Evolutionary conservation across 23 tunicate species (phyloP).

Genomic region (Clavelina lepadiformis): DNA sequence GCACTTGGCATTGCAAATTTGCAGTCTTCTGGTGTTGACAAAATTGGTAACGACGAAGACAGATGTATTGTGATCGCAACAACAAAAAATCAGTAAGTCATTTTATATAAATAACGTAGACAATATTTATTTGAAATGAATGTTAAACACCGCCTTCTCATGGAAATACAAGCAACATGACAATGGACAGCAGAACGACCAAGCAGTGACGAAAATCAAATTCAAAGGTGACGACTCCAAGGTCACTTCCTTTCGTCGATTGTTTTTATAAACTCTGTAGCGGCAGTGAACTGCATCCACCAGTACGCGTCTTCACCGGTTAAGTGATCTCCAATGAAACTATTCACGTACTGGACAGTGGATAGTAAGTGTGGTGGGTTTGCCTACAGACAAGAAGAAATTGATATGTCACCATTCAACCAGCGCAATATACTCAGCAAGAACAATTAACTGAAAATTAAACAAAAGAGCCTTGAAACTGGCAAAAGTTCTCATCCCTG

Average conservation of each 20-base stretch:
- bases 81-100: too few species aligned
- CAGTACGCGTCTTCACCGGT: constrained; percentile 92
- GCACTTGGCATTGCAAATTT: too few species aligned
- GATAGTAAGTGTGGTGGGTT: constrained; percentile 92
- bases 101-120: too few species aligned
- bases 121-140: too few species aligned
- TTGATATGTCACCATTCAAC: background rate
- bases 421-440: background rate
- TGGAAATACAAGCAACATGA: too few species aligned
- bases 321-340: constrained; percentile 69
- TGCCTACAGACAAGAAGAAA: constrained; percentile 52
- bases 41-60: too few species aligned
- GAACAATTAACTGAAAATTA: background rate
- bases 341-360: constrained; percentile 79
- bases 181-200: too few species aligned
- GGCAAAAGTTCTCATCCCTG: background rate
- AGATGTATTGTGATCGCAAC: too few species aligned
- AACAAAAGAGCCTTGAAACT: background rate
- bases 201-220: too few species aligned
- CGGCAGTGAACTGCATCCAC: constrained; percentile 99
- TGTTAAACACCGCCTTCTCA: too few species aligned
- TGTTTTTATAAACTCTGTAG: constrained; percentile 93
- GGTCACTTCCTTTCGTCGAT: constrained; percentile 80
- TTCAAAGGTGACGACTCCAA: too few species aligned
- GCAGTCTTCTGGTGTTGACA: too few species aligned